Percentiles rank a stretch among this genome's conserved stretches.
phyloP scores from a whole-genome alignment of 1,140 invertebrate genomes.

The Cotesia typhae region DNA sequence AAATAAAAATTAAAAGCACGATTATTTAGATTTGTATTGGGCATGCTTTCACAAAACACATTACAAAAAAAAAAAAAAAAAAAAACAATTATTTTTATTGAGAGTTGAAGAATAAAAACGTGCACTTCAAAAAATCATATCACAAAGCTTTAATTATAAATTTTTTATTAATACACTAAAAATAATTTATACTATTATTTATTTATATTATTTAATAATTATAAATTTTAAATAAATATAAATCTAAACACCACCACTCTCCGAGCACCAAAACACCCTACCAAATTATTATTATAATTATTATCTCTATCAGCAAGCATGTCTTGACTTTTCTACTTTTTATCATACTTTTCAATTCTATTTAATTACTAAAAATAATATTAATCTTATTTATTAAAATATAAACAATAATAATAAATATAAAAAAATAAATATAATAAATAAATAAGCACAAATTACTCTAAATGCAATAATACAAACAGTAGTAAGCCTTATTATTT shows the following conservation, averaged over 20 bases:
- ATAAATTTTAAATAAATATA: not conserved
- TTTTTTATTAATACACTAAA: not conserved
- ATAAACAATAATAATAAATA: no score
- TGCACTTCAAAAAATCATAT: not conserved
- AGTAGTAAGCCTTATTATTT: no score
- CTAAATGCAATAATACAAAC: conserved; percentile 12
- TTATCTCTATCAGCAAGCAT: conserved; percentile 56
- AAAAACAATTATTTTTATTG: not conserved
- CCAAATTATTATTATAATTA: conserved; percentile 37
- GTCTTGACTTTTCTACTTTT: conserved; percentile 42
- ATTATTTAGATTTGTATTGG: conserved; percentile 35
- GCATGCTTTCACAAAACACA: conserved; percentile 56
- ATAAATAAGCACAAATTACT: not conserved
- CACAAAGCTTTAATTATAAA: no score
- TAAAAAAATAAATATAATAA: no score
- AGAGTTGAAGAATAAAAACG: conserved; percentile 13
- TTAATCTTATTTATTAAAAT: no score
- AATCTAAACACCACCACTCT: conserved; percentile 52
- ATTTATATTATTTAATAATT: not conserved
- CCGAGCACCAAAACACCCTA: conserved; percentile 61
- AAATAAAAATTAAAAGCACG: conserved; percentile 50
- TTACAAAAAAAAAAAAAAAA: conserved; percentile 33
- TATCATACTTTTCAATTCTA: conserved; percentile 35
- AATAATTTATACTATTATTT: not conserved
- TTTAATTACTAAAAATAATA: not conserved